phyloP scores from a whole-genome alignment of 2,797 vertebrate genomes.

The Enteromius anoplus region DNA sequence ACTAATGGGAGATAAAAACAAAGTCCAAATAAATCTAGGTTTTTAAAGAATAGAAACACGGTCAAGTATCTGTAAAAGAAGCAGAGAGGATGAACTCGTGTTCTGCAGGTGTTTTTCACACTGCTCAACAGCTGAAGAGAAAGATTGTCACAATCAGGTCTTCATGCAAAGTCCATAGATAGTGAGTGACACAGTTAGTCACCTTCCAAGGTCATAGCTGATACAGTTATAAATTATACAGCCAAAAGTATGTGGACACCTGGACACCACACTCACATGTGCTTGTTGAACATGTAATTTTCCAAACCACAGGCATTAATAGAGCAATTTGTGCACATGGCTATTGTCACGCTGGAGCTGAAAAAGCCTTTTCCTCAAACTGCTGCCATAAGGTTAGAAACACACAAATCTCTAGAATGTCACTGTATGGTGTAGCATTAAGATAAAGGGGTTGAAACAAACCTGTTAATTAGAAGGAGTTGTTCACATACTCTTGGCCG shows the following conservation, averaged over 20 bases:
- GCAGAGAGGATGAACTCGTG: neutral
- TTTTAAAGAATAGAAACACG: neutral
- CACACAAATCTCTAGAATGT: slow-evolving; percentile 25
- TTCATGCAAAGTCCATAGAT: neutral
- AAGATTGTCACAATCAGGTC: neutral
- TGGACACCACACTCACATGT: slow-evolving; percentile 6
- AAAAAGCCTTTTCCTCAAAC: neutral
- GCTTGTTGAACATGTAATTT: slow-evolving; percentile 25
- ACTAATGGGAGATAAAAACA: neutral
- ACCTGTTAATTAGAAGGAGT: slow-evolving; percentile 7
- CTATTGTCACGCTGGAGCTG: neutral
- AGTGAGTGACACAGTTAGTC: neutral
- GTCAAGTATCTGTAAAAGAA: neutral
- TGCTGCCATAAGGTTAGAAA: slow-evolving; percentile 9
- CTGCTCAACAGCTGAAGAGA: neutral
- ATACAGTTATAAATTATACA: slow-evolving; percentile 6
- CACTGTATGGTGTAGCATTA: slow-evolving; percentile 15
- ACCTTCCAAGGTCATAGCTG: neutral
- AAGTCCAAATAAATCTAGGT: neutral
- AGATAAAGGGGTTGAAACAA: slow-evolving; percentile 15
- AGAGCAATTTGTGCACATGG: slow-evolving; percentile 10
- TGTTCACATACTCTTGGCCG: slow-evolving; percentile 10
- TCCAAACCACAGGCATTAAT: slow-evolving; percentile 17
- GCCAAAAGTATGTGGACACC: slow-evolving; percentile 1
- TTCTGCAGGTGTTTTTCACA: slow-evolving; percentile 4